phyloP scores from a whole-genome alignment of 2,113 vertebrate species.

The Panthera uncia region DNA sequence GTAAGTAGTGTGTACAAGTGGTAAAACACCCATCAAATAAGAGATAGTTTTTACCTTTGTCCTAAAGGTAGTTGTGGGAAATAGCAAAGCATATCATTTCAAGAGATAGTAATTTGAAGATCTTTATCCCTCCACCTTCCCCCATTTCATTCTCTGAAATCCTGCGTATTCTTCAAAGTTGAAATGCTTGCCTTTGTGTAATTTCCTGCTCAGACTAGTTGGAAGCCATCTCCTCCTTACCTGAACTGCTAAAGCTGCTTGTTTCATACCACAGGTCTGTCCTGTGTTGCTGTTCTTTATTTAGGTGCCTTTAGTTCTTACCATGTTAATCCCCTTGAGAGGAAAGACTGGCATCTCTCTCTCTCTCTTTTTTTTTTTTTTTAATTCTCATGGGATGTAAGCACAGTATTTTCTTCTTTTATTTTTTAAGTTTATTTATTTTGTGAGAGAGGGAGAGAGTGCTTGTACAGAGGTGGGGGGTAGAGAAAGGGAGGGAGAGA shows the following conservation, averaged over 20 bases:
- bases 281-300: neutral
- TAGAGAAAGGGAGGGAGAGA: too few species aligned
- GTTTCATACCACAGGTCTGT: neutral
- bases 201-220: neutral
- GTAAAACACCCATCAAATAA: neutral
- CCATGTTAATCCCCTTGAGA: neutral
- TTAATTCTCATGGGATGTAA: neutral
- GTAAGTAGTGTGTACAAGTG: neutral
- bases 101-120: neutral
- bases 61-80: conserved; percentile 23
- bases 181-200: neutral
- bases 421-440: too few species aligned
- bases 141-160: neutral
- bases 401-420: conserved; percentile 39
- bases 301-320: neutral
- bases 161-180: neutral
- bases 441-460: too few species aligned
- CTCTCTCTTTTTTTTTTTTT: neutral
- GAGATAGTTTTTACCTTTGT: conserved; percentile 13
- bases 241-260: neutral
- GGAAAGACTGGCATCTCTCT: neutral
- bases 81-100: neutral
- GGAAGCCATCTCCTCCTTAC: neutral
- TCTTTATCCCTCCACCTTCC: neutral
- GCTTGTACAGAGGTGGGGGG: too few species aligned